A percentile compares a stretch with the other conserved stretches of the same genome.
Conservation (phyloP, 1,140 invertebrate genomes). For the Cherax quadricarinatus region DNA sequence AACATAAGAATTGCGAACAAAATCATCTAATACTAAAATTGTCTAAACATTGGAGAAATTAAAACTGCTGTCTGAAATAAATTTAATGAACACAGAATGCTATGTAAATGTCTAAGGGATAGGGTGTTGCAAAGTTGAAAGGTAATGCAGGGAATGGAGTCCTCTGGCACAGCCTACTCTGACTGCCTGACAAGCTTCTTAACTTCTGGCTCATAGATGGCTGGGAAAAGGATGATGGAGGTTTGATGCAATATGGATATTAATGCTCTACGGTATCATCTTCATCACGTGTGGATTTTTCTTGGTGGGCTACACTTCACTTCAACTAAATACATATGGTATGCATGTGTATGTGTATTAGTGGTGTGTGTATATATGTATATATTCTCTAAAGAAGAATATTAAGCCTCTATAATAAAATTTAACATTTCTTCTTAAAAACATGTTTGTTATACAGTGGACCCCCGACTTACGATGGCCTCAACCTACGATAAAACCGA, state of each 20-base stretch:
- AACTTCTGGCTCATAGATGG: not conserved
- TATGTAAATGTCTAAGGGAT: not conserved
- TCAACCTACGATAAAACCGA: too few species aligned
- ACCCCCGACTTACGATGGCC: too few species aligned
- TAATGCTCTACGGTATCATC: constrained; percentile 4
- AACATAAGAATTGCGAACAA: not conserved
- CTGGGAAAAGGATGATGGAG: not conserved
- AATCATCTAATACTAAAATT: not conserved
- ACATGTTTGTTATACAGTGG: too few species aligned
- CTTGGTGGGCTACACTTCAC: constrained; percentile 27
- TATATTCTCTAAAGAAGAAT: too few species aligned
- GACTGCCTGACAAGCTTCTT: constrained; percentile 12
- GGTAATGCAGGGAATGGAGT: not conserved
- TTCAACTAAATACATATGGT: too few species aligned
- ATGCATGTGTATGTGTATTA: too few species aligned
- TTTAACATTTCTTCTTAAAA: too few species aligned
- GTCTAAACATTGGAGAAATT: not conserved
- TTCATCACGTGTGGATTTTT: not conserved
- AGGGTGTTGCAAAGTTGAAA: not conserved
- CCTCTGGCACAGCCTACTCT: not conserved
- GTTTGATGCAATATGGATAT: not conserved
- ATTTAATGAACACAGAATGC: not conserved
- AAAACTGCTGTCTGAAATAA: not conserved
- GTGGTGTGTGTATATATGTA: too few species aligned
- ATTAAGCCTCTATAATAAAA: too few species aligned